Evolutionary conservation across 2,797 vertebrate species (phyloP).

Genomic region (Prionace glauca): DNA sequence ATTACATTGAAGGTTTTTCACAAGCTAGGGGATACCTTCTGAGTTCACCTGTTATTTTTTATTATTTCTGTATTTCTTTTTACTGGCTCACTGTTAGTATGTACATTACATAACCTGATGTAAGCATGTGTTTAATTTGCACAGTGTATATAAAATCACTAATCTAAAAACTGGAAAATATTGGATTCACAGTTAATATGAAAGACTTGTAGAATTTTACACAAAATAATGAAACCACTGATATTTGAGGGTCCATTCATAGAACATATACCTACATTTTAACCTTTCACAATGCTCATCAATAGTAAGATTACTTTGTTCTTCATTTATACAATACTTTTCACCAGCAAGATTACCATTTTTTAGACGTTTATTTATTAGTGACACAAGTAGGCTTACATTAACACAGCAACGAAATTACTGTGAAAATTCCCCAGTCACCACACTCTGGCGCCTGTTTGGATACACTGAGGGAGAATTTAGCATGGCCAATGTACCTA

Average conservation of each 20-base stretch:
- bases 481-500: too few species aligned
- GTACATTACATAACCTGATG: constrained; percentile 7
- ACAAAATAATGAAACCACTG: neutral
- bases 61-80: neutral
- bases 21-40: neutral
- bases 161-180: neutral
- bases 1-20: neutral
- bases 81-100: neutral
- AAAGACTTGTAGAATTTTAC: neutral
- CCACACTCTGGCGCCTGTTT: too few species aligned
- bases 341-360: neutral
- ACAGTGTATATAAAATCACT: neutral
- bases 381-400: too few species aligned
- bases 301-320: neutral
- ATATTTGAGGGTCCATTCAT: neutral
- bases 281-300: neutral
- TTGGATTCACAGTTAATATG: neutral
- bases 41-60: neutral
- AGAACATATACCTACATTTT: neutral
- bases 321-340: neutral
- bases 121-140: neutral
- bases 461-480: too few species aligned
- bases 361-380: too few species aligned
- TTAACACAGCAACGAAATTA: too few species aligned
- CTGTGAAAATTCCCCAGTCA: too few species aligned